Base-by-base conservation (phyloP, 2,797 vertebrate genomes). In the Enteromius argenteus region DNA sequence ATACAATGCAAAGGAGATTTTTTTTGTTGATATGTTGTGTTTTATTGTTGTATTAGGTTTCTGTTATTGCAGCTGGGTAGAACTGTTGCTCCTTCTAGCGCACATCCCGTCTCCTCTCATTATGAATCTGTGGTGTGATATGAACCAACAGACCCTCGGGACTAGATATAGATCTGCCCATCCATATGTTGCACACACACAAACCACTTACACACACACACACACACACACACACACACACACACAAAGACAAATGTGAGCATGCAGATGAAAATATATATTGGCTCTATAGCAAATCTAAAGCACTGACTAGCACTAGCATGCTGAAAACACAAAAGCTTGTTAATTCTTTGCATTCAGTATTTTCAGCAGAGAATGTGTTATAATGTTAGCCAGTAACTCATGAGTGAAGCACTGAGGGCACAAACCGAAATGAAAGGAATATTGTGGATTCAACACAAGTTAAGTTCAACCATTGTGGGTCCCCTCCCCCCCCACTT, bases 301-400 rank as follows among this genome's bases (percentile, higher is more conserved):
- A 85, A 72, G 89, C 80, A 87, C 80, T 89, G 82, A 90, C 83
- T 87, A 88, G 83, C 62, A 86, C 64, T 80, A 89, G 46, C 32
- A 56, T 51, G 44, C 30, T 68, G 81, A 75, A 56, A 30, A 27
- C 15, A 66, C 39, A 73, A n/a, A 80, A 5, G 39, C 68, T n/a
- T 8, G 8, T 35, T 37, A 30, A 27, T 66, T 67, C 11, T 76
- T 74, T 83, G 42, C 35, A 83, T 17, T 83, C 77, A 51, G 86
- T 91, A 88, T 93, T 91, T 46, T 46, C 44, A 46, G 73, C 67
- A 74, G 42, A 64, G 19, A 3, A 67, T 60, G 51, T n/a, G 69
- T 67, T 44, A 32, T 64, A 53, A 75, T 67, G 69, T 84, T 74
- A 79, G 49, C 56, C 4, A 4, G 39, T 84, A 74, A 39, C 56